Percentiles rank a stretch among this genome's conserved stretches.
Conservation (phyloP, 2,797 vertebrate genomes). For the Megalops cyprinoides region DNA sequence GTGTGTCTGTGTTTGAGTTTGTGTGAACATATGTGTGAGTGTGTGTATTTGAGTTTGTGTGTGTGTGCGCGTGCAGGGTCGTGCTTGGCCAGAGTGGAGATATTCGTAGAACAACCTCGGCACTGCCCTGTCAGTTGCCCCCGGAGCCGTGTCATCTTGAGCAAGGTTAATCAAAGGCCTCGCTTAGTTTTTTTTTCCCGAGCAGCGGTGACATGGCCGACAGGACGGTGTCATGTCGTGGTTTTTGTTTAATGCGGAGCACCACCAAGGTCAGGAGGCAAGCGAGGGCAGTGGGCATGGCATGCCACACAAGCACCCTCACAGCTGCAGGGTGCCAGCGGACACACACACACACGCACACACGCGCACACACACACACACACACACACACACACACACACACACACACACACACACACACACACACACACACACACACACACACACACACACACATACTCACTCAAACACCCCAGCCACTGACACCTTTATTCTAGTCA, state of each 20-base stretch:
- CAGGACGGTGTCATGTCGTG: neutral
- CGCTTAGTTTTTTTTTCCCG: neutral
- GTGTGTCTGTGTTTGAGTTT: neutral
- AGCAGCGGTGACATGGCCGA: neutral
- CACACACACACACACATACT: too few relatives aligned
- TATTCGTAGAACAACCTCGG: too few relatives aligned
- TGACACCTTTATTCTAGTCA: too few relatives aligned
- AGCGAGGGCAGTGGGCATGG: neutral
- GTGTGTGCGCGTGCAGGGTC: neutral
- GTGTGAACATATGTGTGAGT: neutral
- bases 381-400: neutral
- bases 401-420: too few relatives aligned
- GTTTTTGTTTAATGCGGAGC: neutral
- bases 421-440: too few relatives aligned
- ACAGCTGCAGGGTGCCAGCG: neutral
- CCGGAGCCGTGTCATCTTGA: neutral
- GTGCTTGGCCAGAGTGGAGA: too few relatives aligned
- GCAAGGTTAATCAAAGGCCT: conserved; percentile 17
- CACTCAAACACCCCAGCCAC: too few relatives aligned
- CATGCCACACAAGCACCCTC: too few relatives aligned
- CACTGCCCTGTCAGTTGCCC: too few relatives aligned
- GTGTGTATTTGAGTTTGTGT: neutral
- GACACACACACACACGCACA: neutral
- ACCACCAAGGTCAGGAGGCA: neutral
- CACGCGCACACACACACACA: neutral